Percentiles rank a stretch among this genome's conserved stretches.
Evolutionary conservation across 2,888 invertebrate species (phyloP).

Genomic region (Terebella lapidaria): DNA sequence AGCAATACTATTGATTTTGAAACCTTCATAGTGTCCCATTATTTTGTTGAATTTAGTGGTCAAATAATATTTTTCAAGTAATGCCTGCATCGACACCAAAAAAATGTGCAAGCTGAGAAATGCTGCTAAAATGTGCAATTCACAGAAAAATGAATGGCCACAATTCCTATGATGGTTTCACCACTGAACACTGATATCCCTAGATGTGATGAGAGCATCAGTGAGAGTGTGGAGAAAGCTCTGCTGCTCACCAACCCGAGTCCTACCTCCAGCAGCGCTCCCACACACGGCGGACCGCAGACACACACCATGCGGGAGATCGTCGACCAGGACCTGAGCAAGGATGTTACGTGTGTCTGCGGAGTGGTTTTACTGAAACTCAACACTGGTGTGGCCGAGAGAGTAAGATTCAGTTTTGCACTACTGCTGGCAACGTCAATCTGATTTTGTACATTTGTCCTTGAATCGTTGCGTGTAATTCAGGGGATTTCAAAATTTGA

Average conservation of each 20-base stretch:
- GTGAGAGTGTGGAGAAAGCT: background rate
- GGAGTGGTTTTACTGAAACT: slow-evolving; percentile 14
- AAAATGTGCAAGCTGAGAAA: too few relatives aligned
- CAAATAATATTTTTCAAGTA: too few relatives aligned
- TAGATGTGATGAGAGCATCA: background rate
- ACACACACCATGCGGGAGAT: slow-evolving; percentile 25
- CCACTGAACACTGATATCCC: background rate
- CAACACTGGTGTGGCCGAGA: background rate
- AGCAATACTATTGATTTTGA: too few relatives aligned
- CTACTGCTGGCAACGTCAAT: too few relatives aligned
- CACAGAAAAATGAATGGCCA: too few relatives aligned
- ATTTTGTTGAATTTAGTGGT: too few relatives aligned
- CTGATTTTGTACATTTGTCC: background rate
- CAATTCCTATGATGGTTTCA: too few relatives aligned
- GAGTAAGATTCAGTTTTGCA: too few relatives aligned
- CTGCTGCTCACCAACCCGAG: background rate
- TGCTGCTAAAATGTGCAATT: too few relatives aligned
- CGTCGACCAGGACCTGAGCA: slow-evolving; percentile 26
- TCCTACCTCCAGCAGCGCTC: background rate
- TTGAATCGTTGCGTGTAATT: background rate
- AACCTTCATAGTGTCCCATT: too few relatives aligned
- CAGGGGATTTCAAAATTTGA: background rate
- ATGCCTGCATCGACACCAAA: too few relatives aligned
- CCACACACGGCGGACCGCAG: background rate
- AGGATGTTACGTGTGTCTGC: slow-evolving; percentile 14